Evolutionary conservation across 2,888 invertebrate genomes (phyloP).

Genomic region (Poecilobothrus nobilitatus): DNA sequence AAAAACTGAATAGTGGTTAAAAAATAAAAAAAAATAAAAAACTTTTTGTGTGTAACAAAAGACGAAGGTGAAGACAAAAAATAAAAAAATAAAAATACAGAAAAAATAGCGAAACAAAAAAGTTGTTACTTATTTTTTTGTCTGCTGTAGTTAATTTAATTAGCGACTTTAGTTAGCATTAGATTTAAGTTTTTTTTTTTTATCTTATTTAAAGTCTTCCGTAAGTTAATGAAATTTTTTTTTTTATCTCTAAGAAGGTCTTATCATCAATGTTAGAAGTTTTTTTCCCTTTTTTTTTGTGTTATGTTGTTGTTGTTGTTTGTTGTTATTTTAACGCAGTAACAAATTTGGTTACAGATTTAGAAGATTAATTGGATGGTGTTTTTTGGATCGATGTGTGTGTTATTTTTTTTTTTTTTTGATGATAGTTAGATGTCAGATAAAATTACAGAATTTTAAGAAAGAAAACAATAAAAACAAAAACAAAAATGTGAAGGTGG

Average conservation of each 20-base stretch:
- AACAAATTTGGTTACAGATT: too few species aligned
- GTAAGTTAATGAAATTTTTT: not conserved
- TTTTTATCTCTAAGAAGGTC: not conserved
- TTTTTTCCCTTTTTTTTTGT: too few species aligned
- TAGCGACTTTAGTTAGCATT: not conserved
- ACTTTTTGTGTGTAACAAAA: not conserved
- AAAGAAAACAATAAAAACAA: too few species aligned
- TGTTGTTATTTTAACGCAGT: too few species aligned
- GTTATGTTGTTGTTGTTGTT: too few species aligned
- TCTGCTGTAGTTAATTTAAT: not conserved
- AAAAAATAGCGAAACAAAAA: not conserved
- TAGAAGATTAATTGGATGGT: too few species aligned
- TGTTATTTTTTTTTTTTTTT: too few species aligned
- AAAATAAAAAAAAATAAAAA: not conserved
- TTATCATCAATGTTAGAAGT: not conserved
- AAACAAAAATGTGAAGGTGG: too few species aligned
- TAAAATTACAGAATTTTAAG: too few species aligned
- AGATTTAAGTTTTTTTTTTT: not conserved
- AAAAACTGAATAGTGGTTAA: not conserved
- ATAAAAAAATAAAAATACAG: not conserved
- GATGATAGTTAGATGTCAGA: too few species aligned
- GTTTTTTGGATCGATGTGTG: too few species aligned
- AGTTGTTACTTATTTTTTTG: not conserved
- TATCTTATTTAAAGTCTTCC: not conserved
- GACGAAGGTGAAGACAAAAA: not conserved